Base-by-base conservation (phyloP, 2,797 vertebrate genomes). In the Percopsis omiscomaycus region DNA sequence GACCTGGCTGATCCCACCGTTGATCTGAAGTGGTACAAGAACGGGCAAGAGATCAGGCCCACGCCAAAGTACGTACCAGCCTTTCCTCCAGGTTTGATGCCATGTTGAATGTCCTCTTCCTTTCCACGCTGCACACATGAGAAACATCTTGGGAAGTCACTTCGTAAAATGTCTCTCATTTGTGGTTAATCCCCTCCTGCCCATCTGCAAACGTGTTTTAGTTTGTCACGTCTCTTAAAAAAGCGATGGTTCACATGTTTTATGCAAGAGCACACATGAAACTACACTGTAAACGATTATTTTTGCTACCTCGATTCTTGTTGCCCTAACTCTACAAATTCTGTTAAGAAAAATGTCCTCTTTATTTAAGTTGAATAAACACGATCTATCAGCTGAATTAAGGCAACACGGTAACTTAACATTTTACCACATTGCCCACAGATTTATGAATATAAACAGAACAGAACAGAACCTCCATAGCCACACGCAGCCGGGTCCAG, bases 21-120 rank as follows among this genome's bases (percentile, higher is more conserved):
- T 72, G 98, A 99, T 15, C 93, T 98, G 68, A 99, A 99, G 89
- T 99, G 98, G 98, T 98, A 96, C 87, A 99, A 98, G 94, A 99
- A 99, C 54, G 98, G 98, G 37, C 96, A 98, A 78, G 98, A 99
- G 89, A 98, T 99, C 81, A 94, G 97, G 53, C 94, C 97, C 5
- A 89, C 91, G 77, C 94, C 96, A 70, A 99, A 98, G 98, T 99
- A 96, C 86, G 98, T 93, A 63, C 53, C 2, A 0, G 59, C 71
- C 30, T 58, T 70, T 0, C 84, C 66, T 48, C 71, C 82, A 11
- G 54, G 4, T 57, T 47, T 51, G 30, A n/a, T 2, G 55, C 6
- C 28, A 5, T 57, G 3, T 15, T 61, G 14, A 57, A 47, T 70
- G 55, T 71, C 64, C 46, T 60, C 56, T 71, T 11, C 29, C 30